phyloP scores from a whole-genome alignment of 2,113 vertebrate species.

The Otis tarda region DNA sequence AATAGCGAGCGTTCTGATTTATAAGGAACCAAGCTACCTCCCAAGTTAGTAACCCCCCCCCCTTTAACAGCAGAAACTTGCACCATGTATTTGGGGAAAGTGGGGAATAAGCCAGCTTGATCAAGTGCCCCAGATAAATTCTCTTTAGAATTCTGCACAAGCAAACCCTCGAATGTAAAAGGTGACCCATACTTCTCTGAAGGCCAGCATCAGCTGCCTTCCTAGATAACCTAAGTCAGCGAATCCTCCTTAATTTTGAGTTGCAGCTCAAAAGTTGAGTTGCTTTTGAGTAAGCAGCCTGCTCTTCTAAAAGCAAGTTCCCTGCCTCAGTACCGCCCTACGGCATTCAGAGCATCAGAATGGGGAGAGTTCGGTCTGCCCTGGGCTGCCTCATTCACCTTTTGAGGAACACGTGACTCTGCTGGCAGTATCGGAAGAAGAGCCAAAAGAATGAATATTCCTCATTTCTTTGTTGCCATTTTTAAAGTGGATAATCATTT shows the following conservation, averaged over 20 bases:
- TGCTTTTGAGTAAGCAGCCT: not conserved
- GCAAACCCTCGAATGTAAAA: not conserved
- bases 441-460: not conserved
- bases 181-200: not conserved
- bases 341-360: not conserved
- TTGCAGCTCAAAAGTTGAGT: not conserved
- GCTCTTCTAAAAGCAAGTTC: not conserved
- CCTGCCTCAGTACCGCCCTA: not conserved
- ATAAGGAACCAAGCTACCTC: not conserved
- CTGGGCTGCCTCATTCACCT: not conserved
- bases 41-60: not conserved
- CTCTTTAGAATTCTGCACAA: not conserved
- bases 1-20: not conserved
- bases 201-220: not conserved
- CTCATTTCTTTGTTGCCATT: not conserved
- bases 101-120: not conserved
- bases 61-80: not conserved
- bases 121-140: not conserved
- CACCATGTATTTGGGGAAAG: not conserved
- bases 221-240: not conserved
- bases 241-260: not conserved
- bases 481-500: not conserved
- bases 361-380: not conserved
- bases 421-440: not conserved
- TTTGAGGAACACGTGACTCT: accelerated